Base-by-base conservation (phyloP, 2,888 invertebrate genomes). In the Nemotelus nigrinus region DNA sequence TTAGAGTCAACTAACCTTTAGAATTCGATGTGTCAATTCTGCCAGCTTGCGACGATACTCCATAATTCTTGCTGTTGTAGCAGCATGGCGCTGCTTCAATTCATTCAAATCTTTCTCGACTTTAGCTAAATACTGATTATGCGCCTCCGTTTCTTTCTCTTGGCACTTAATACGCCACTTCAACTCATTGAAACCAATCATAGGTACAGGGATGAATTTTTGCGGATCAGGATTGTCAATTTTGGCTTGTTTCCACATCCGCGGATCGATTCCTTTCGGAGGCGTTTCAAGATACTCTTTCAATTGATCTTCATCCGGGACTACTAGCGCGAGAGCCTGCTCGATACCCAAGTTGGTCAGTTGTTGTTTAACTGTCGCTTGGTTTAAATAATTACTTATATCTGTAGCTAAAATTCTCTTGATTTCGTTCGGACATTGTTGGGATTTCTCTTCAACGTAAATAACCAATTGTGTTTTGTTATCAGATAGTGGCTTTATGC, bases 161-260 rank as follows among this genome's bases (percentile, higher is more conserved):
- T 97, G 97, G 82, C 93, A 93, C 80, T 94, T 91, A 76, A 96
- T 91, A 10, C 98, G 91, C 86, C 93, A 92, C 85, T 93, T 93
- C 5, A 91, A 88, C 86, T 94, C 93, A 53, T 90, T 89, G 84
- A 98, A 98, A 0, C 99, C 99, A 81, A 97, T 92, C 86, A 99
- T 94, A 0, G 98, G 96, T 8, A 97, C 95, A 0, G 99, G 99
- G 83, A 99, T 93, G 83, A 96, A 94, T 83, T 93, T 92, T 53
- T 91, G 91, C 0, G 96, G 92, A 86, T 98, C 95, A 0, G 99
- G 99, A 88, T 99, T 99, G 84, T 98, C 98, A 47, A 93, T 88
- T 83, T 97, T 96, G 0, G 98, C 98, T 86, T 99, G 98, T 83
- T 95, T 93, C 99, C 99, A 99, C 82, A 98, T 89, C 79, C 96